Base-by-base conservation (phyloP, 1,140 invertebrate species). In the Caenorhabditis elegans region DNA sequence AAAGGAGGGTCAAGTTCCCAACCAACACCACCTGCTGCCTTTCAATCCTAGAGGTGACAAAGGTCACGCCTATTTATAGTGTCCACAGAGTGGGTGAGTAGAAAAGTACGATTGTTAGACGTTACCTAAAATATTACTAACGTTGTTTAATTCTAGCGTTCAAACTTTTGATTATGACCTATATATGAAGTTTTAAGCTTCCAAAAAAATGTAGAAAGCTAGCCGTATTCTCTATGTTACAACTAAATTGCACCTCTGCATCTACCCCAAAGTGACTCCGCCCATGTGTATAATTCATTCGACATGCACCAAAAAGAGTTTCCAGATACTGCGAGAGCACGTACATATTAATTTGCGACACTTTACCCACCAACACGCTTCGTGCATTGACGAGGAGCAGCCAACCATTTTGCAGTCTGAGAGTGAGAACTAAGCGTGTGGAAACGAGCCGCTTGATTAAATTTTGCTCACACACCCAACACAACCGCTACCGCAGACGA, bases 1-100 rank as follows among this genome's bases (percentile, higher is more conserved):
- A 65, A 39, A 70, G 39, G 34, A 70, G 60, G 60, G 60, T 70
- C 60, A 70, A 70, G 60, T 70, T 70, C 60, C 60, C 60, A 70
- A 70, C 43, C 34, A 34, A 5, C 15, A 70, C 60, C 60, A 70
- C 60, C 60, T 70, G 60, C 60, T 70, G 60, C 60, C 60, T 70
- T 34, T 70, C 60, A 39, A 70, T 70, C 60, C 36, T 43, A 13
- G 34, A 70, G 60, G 60, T 70, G 60, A 70, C 60, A 70, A 70
- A 70, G 60, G 60, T 70, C 60, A 70, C 43, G 60, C 60, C 60
- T 70, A 70, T 39, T 70, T 70, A 70, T 39, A 70, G 60, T 31
- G 39, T n/a, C 22, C n/a, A 53, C 28, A 34, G 60, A 70, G 36
- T 39, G 36, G 34, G 60, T 3, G n/a, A n/a, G n/a, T n/a, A n/a